Base-by-base conservation (phyloP, 2,888 invertebrate species). In the Agrotis puta region DNA sequence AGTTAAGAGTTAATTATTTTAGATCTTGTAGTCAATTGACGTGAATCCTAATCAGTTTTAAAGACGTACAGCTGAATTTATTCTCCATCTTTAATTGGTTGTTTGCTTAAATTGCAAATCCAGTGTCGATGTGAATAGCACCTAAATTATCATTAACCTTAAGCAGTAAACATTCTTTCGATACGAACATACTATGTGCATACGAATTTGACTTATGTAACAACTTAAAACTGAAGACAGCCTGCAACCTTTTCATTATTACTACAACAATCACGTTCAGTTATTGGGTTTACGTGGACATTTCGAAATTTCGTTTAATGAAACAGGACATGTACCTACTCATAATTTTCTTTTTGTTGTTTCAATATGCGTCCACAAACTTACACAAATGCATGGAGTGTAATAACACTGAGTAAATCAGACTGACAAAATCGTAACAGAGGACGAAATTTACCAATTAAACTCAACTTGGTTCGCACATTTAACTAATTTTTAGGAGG, bases 191-290 rank as follows among this genome's bases (percentile, higher is more conserved):
- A 16, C 33, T 24, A 24, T 50, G 20, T 45, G 63, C 50, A 72
- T 72, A 59, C 22, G 16, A 53, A 72, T 54, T 45, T 18, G 3
- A 13, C 24, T 51, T 62, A 62, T 53, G 59, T 9, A 73, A 64
- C 39, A 50, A 1, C n/a, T 22, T 13, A 51, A 64, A 64, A 43
- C 24, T 56, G 18, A 20, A 24, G 7, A 11, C 14, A 61, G 24
- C 13, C n/a, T 53, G 18, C 27, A 54, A 59, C 20, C 4, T 33
- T 20, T 50, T 45, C 13, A 16, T 18, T 56, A 61, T 63, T 58
- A 51, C 18, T 43, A 73, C 24, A n/a, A 14, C 27, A 57, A 79
- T 64, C 64, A 74, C 59, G 74, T 64, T n/a, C 39, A 18, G 43
- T 58, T 22, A 45, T 50, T 77, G 11, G 3, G 22, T 33, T 18